Conservation (phyloP, 1,140 invertebrate genomes). For the Laupala kohalensis region DNA sequence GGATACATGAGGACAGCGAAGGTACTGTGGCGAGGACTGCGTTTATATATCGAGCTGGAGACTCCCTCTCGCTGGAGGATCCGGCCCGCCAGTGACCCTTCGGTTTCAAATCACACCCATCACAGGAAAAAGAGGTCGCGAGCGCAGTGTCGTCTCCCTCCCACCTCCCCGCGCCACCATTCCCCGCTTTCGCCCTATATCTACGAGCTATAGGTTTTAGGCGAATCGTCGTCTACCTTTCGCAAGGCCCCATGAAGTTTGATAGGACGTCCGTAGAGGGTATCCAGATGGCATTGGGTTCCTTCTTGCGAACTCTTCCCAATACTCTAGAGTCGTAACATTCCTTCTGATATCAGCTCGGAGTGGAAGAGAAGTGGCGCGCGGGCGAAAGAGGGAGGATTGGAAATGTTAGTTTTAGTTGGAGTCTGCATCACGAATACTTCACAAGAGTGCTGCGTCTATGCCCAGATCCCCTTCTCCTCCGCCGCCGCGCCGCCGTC, state of each 20-base stretch:
- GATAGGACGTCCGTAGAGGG: slow-evolving; percentile 4
- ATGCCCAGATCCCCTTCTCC: background rate
- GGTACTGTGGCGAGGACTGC: too few relatives aligned
- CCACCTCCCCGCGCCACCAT: background rate
- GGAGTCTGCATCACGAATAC: background rate
- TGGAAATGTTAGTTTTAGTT: background rate
- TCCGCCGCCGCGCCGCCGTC: too few relatives aligned
- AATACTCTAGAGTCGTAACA: slow-evolving; percentile 3
- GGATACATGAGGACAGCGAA: too few relatives aligned
- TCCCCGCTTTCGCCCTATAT: background rate
- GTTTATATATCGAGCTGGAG: background rate
- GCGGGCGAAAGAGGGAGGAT: background rate
- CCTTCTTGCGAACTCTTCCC: background rate
- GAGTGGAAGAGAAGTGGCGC: background rate
- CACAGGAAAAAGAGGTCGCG: background rate
- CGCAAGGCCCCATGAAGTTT: background rate
- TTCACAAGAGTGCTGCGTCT: background rate
- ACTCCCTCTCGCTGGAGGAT: background rate
- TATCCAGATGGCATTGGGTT: slow-evolving; percentile 4
- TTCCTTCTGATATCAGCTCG: slow-evolving; percentile 8
- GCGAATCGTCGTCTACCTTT: background rate
- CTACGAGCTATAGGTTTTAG: background rate
- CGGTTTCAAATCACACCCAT: slow-evolving; percentile 6
- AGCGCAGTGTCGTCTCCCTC: background rate
- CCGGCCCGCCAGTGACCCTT: slow-evolving; percentile 3